Evolutionary conservation across 2,113 vertebrate species (phyloP), one percentile per base, ranked within the genome.

Genomic region (Caloenas nicobarica): DNA sequence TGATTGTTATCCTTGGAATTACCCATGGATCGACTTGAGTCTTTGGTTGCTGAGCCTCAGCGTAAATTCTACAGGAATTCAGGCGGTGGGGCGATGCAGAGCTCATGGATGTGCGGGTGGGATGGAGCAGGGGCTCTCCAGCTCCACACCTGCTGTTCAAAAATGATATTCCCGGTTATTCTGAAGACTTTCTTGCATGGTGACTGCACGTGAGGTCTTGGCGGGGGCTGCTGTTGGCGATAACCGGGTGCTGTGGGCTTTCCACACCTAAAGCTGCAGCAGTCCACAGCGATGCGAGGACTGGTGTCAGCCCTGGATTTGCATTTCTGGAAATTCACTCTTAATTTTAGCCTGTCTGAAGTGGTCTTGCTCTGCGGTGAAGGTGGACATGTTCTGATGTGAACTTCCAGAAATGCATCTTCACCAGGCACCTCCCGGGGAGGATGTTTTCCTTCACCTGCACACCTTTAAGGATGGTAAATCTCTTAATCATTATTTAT

Each of bases 241-340:
- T 31, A 40, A 31, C 29, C 61, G 54, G 42, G 0, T 85, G 81
- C 6, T 22, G 53, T 25, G 48, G 65, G 19, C 68, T 78, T 91
- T 38, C 44, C 60, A n/a, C 83, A 13, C 22, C 46, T 24, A 11
- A 77, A 29, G 29, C 34, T 18, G 28, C 26, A 16, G 46, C 48
- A 65, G 25, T 57, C 50, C 48, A 8, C 74, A 69, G 40, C 12
- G 4, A 28, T 18, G 8, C 15, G 34, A 21, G 78, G 53, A 6
- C 24, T 44, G 46, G 24, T 61, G 60, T 64, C 79, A 78, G 46
- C 48, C 57, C 53, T 71, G 64, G 51, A 16, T 78, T 81, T 91
- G 76, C 72, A 48, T 90, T 94, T 92, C 91, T 95, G 88, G 90
- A 69, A 81, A 4, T 91, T 69, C 73, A 9, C 54, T 61, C 53